These are phyloP conservation scores for Celastrina argiolus DNA, from an alignment of 2,888 invertebrate species.

Conservation along the genomic window DNA sequence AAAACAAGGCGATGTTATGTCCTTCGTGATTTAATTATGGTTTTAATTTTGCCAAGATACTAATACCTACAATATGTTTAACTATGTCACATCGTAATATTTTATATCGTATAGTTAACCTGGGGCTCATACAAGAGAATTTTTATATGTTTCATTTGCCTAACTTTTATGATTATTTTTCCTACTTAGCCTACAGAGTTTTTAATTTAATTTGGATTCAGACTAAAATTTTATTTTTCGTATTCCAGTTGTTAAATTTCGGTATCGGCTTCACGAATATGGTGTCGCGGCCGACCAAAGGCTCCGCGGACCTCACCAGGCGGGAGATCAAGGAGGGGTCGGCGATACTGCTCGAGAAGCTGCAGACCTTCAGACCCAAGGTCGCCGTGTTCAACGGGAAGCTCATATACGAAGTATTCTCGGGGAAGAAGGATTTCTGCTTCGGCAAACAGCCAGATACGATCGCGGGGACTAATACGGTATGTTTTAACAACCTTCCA, in stretches of 20 bases:
- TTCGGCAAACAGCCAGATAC: constrained; percentile 97
- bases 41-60: neutral
- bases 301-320: constrained; percentile 95
- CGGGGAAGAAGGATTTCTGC: constrained; percentile 97
- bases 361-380: constrained; percentile 95
- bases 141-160: too few relatives aligned
- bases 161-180: too few relatives aligned
- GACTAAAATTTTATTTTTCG: neutral
- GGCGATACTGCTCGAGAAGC: constrained; percentile 91
- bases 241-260: constrained; percentile 84
- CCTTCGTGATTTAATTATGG: neutral
- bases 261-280: constrained; percentile 99
- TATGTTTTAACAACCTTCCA: too few relatives aligned
- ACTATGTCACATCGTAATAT: too few relatives aligned
- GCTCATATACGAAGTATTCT: constrained; percentile 97
- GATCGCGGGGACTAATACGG: constrained; percentile 95
- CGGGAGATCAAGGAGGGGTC: constrained; percentile 97
- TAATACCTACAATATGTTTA: too few relatives aligned
- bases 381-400: constrained; percentile 89
- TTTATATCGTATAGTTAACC: too few relatives aligned
- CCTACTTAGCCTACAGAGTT: too few relatives aligned
- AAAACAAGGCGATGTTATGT: neutral
- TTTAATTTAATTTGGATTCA: too few relatives aligned
- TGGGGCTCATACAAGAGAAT: too few relatives aligned
- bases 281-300: constrained; percentile 96